Percentiles rank a stretch among this genome's conserved stretches.
These are phyloP conservation scores for Caenorhabditis plicata DNA, from an alignment of 2,888 invertebrate genomes.

Conservation along the genomic window DNA sequence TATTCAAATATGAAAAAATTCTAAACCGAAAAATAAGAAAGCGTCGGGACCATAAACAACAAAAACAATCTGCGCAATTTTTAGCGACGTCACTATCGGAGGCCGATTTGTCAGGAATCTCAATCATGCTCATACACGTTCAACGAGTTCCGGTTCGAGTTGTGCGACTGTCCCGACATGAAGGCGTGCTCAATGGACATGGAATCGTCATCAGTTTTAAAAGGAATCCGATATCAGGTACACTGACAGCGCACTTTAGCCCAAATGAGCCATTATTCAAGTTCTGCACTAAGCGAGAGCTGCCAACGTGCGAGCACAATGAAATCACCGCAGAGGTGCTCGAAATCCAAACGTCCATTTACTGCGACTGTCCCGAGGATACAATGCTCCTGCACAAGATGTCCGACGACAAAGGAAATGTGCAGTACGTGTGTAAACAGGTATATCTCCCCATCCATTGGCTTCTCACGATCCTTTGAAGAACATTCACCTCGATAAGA, in stretches of 20 bases:
- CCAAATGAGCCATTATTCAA: not conserved
- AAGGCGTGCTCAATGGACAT: conserved; percentile 15
- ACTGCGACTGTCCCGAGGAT: conserved; percentile 31
- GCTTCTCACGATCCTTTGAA: no score
- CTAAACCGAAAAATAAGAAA: no score
- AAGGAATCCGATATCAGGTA: conserved; percentile 34
- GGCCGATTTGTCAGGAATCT: conserved; percentile 22
- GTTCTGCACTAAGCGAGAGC: conserved; percentile 36
- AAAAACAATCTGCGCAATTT: no score
- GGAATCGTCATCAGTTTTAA: conserved; percentile 7
- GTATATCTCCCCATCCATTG: no score
- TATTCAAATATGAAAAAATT: no score
- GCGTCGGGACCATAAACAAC: no score
- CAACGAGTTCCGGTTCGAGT: conserved; percentile 19
- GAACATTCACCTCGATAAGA: no score
- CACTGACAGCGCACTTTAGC: not conserved
- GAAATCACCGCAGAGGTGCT: conserved; percentile 37
- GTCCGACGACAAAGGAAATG: not conserved
- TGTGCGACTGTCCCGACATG: conserved; percentile 32
- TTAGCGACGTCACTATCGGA: conserved; percentile 23
- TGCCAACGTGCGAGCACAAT: conserved; percentile 20
- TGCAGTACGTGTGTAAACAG: conserved; percentile 31
- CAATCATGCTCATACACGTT: conserved; percentile 36
- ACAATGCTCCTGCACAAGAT: conserved; percentile 13
- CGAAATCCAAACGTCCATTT: conserved; percentile 37